Percentiles rank a stretch among this genome's conserved stretches.
phyloP scores from a whole-genome alignment of 2,888 invertebrate species.

The Vandiemenella viatica region DNA sequence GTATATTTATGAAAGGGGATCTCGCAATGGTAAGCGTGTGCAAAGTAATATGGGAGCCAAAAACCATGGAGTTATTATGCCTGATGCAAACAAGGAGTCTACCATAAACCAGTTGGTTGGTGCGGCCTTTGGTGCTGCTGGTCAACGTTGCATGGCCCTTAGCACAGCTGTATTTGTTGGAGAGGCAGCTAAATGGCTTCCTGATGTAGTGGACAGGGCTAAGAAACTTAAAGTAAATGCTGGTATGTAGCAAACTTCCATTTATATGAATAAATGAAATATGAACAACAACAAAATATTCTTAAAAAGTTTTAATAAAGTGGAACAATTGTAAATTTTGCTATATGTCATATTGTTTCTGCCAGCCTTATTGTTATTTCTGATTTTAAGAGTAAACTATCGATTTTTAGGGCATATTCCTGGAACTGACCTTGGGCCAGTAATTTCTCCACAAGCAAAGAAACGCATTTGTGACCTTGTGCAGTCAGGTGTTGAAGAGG shows the following conservation, averaged over 20 bases:
- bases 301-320: background rate
- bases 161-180: conserved; percentile 88
- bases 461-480: conserved; percentile 64
- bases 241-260: conserved; percentile 28
- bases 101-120: conserved; percentile 83
- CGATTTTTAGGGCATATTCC: conserved; percentile 62
- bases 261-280: background rate
- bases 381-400: too few relatives aligned
- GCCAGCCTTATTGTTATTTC: background rate
- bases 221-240: conserved; percentile 81
- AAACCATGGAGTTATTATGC: conserved; percentile 93
- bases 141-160: conserved; percentile 98
- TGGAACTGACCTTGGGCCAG: conserved; percentile 75
- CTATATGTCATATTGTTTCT: background rate
- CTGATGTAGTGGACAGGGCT: conserved; percentile 73
- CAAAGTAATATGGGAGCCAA: conserved; percentile 99
- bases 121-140: conserved; percentile 97
- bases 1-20: conserved; percentile 87
- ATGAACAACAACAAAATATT: too few relatives aligned
- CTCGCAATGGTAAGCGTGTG: conserved; percentile 83
- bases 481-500: conserved; percentile 69
- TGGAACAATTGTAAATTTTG: background rate
- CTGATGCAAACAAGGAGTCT: conserved; percentile 94
- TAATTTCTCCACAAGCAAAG: conserved; percentile 86
- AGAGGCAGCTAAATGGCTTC: conserved; percentile 84